These are phyloP conservation scores for Sussaba pulchella DNA, from an alignment of 2,888 invertebrate genomes.

Conservation along the genomic window DNA sequence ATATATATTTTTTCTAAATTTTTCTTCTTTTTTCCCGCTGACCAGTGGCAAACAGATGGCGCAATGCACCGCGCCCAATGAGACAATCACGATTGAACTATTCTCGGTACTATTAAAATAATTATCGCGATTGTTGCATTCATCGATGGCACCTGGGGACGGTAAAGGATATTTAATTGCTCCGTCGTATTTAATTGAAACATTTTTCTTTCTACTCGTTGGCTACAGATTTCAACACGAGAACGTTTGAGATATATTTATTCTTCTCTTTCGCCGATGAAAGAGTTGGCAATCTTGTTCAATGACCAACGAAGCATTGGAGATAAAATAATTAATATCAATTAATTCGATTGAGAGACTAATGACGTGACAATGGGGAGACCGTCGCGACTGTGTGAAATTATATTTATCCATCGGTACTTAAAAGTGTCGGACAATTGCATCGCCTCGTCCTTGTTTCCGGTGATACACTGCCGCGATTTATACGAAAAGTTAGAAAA, in stretches of 20 bases:
- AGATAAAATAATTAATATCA: background rate
- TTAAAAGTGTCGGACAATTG: no score
- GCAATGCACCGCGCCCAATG: constrained; percentile 2
- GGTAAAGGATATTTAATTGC: constrained; percentile 1
- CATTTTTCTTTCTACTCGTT: no score
- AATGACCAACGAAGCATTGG: background rate
- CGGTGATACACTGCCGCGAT: no score
- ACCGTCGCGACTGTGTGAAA: background rate
- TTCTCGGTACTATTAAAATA: constrained; percentile 1
- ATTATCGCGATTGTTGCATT: constrained; percentile 32
- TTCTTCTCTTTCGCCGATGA: background rate
- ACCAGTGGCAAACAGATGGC: background rate
- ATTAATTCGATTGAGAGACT: background rate
- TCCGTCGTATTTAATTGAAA: background rate
- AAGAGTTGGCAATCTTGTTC: background rate
- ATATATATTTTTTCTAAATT: background rate
- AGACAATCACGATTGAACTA: constrained; percentile 24
- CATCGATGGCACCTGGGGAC: constrained; percentile 27
- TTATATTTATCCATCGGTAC: constrained; percentile 15
- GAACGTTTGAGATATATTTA: no score
- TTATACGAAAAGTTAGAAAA: no score
- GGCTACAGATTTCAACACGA: no score
- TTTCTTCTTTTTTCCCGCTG: constrained; percentile 1
- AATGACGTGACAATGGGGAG: background rate
- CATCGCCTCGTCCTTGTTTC: no score